Evolutionary conservation across 2,888 invertebrate species (phyloP).

Genomic region (Acleris sparsana): DNA sequence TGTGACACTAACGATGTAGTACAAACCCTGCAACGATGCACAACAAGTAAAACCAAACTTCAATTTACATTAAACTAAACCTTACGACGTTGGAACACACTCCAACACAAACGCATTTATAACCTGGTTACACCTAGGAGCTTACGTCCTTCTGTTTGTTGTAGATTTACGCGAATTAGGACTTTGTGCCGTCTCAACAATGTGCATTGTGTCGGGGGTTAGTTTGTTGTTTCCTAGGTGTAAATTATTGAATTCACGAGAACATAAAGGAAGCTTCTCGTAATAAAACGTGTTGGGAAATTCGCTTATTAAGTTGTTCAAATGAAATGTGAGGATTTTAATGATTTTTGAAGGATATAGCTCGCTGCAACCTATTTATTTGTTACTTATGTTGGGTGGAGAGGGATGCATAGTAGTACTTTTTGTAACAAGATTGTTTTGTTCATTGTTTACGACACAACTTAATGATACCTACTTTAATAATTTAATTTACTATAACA

Average conservation of each 20-base stretch:
- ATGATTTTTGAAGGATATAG: too few relatives aligned
- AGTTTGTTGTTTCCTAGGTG: slow-evolving; percentile 16
- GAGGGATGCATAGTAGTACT: too few relatives aligned
- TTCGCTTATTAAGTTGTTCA: slow-evolving; percentile 17
- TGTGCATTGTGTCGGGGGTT: not conserved
- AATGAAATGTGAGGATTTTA: slow-evolving; percentile 12
- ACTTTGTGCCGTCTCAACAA: slow-evolving; percentile 2
- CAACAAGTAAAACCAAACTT: not conserved
- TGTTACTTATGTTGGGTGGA: too few relatives aligned
- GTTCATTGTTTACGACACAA: too few relatives aligned
- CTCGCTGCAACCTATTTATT: too few relatives aligned
- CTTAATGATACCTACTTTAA: too few relatives aligned
- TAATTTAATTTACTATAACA: too few relatives aligned
- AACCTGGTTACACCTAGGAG: slow-evolving; percentile 7
- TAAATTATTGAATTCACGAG: slow-evolving; percentile 32
- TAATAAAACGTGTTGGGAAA: slow-evolving; percentile 24
- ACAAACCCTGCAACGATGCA: slow-evolving; percentile 16
- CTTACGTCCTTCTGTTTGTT: slow-evolving; percentile 10
- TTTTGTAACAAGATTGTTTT: too few relatives aligned
- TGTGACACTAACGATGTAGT: slow-evolving; percentile 35
- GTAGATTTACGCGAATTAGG: slow-evolving; percentile 10
- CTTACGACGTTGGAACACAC: not conserved
- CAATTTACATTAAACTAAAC: slow-evolving; percentile 7
- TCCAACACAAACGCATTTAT: not conserved
- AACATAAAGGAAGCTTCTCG: slow-evolving; percentile 29